Evolutionary conservation across 2,888 invertebrate genomes (phyloP).

Genomic region (Chironomus tentans): DNA sequence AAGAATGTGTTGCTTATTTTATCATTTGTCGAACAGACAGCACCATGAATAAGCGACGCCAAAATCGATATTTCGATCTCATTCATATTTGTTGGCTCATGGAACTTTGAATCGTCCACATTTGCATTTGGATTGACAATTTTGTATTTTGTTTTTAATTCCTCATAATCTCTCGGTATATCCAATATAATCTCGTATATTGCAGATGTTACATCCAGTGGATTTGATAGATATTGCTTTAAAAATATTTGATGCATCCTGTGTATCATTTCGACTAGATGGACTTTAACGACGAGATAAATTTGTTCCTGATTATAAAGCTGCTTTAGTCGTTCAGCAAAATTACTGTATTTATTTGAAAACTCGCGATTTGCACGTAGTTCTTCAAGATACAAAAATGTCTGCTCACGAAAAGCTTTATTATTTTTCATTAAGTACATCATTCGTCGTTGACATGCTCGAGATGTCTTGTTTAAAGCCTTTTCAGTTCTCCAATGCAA

Average conservation of each 20-base stretch:
- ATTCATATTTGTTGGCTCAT: slow-evolving; percentile 41
- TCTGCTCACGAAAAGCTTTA: slow-evolving; percentile 47
- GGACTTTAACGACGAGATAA: slow-evolving; percentile 35
- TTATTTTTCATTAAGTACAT: slow-evolving; percentile 52
- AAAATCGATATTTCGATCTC: slow-evolving; percentile 49
- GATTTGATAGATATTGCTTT: slow-evolving; percentile 30
- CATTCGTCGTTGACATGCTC: slow-evolving; percentile 56
- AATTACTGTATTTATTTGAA: slow-evolving; percentile 34
- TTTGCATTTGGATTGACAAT: slow-evolving; percentile 27
- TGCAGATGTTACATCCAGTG: neutral
- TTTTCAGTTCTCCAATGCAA: slow-evolving; percentile 43
- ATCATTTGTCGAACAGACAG: slow-evolving; percentile 51
- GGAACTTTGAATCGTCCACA: slow-evolving; percentile 28
- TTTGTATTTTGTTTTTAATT: slow-evolving; percentile 34
- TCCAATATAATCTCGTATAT: slow-evolving; percentile 26
- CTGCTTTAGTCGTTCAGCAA: slow-evolving; percentile 37
- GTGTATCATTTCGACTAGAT: slow-evolving; percentile 38
- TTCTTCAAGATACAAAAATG: slow-evolving; percentile 52
- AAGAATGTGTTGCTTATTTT: slow-evolving; percentile 56
- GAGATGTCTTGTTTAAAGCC: slow-evolving; percentile 57
- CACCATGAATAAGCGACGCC: slow-evolving; percentile 55
- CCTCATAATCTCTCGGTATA: slow-evolving; percentile 38
- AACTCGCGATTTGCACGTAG: slow-evolving; percentile 45
- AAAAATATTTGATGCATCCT: slow-evolving; percentile 35
- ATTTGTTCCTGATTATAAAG: slow-evolving; percentile 35